These are phyloP conservation scores for Perca fluviatilis DNA, from an alignment of 2,113 vertebrate species.

Conservation along the genomic window DNA sequence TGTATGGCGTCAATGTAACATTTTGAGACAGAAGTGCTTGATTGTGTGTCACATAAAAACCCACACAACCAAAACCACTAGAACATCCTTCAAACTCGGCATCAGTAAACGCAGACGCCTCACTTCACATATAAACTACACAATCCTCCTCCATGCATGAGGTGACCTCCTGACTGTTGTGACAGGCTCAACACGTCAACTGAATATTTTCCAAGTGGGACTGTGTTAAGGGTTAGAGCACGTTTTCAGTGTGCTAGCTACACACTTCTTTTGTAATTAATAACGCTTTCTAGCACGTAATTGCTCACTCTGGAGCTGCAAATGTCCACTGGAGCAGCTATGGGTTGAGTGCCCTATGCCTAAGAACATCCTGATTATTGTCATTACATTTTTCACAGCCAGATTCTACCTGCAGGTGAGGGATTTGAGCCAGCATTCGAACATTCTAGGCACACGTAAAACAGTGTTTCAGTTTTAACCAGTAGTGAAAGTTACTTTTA, in stretches of 20 bases:
- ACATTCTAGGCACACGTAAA: background rate
- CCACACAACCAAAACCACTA: background rate
- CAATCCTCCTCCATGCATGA: background rate
- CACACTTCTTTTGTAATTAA: background rate
- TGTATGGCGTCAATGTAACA: background rate
- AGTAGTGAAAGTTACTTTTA: too few relatives aligned
- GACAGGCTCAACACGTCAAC: background rate
- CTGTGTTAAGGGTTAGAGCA: background rate
- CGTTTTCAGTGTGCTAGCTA: background rate
- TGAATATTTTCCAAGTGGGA: conserved; percentile 42
- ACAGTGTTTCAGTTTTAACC: too few relatives aligned
- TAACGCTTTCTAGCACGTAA: background rate
- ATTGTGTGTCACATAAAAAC: too few relatives aligned
- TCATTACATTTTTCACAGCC: background rate
- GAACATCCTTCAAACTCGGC: background rate
- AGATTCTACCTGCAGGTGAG: background rate
- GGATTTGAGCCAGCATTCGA: too few relatives aligned
- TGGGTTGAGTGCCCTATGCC: too few relatives aligned
- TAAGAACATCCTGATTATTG: background rate
- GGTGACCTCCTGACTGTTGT: conserved; percentile 22
- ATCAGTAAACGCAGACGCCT: background rate
- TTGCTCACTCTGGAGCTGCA: background rate
- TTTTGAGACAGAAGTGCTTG: too few relatives aligned
- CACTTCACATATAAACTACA: conserved; percentile 15
- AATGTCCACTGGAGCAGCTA: background rate